A percentile compares a stretch with the other conserved stretches of the same genome.
These are phyloP conservation scores for Caenorhabditis plicata DNA, from an alignment of 2,888 invertebrate species.

Conservation along the genomic window DNA sequence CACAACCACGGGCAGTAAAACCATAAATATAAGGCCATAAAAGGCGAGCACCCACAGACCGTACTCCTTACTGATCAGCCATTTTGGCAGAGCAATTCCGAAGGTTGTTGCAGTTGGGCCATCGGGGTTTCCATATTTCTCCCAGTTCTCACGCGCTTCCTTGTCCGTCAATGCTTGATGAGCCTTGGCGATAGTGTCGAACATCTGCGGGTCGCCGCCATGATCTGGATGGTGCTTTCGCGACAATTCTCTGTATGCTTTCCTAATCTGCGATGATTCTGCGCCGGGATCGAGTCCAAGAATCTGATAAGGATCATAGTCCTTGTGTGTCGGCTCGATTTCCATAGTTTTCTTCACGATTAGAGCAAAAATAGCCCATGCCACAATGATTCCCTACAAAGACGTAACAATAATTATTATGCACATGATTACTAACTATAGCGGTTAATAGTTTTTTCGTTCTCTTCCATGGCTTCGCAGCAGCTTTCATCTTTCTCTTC, in stretches of 20 bases:
- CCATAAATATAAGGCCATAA: slow-evolving; percentile 95
- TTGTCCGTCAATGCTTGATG: slow-evolving; percentile 83
- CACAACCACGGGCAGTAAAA: slow-evolving; percentile 78
- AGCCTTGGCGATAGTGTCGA: slow-evolving; percentile 95
- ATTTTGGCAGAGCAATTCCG: slow-evolving; percentile 97
- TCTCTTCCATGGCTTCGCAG: slow-evolving; percentile 82
- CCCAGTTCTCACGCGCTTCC: slow-evolving; percentile 94
- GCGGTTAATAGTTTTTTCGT: slow-evolving; percentile 48
- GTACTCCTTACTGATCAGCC: slow-evolving; percentile 99
- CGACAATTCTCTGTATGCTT: slow-evolving; percentile 89
- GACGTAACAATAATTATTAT: neutral
- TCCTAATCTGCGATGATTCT: slow-evolving; percentile 85
- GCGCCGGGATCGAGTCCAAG: slow-evolving; percentile 85
- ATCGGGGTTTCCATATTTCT: slow-evolving; percentile 98
- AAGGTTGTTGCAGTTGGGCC: slow-evolving; percentile 95
- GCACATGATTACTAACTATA: slow-evolving; percentile 12
- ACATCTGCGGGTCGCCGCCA: slow-evolving; percentile 87
- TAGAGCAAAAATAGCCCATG: slow-evolving; percentile 68
- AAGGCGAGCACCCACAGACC: slow-evolving; percentile 91
- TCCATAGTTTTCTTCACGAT: slow-evolving; percentile 75
- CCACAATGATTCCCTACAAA: slow-evolving; percentile 62
- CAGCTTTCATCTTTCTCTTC: slow-evolving; percentile 80
- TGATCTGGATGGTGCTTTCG: slow-evolving; percentile 85
- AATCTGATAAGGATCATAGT: slow-evolving; percentile 97
- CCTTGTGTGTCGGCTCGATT: slow-evolving; percentile 75